Evolutionary conservation across 2,888 invertebrate genomes (phyloP).

Genomic region (Drosophila lacicola): DNA sequence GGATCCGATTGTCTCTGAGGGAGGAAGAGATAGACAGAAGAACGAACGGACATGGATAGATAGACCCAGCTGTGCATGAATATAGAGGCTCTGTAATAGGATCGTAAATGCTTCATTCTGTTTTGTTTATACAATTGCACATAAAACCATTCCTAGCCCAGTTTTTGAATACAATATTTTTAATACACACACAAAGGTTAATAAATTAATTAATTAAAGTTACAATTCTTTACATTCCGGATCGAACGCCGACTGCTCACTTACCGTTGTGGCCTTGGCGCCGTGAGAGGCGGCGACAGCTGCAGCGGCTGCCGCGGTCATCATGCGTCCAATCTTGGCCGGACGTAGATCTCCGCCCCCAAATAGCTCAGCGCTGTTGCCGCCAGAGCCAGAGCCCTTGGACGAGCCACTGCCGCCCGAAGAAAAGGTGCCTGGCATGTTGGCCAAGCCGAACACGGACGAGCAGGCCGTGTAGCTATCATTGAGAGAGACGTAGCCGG

Average conservation of each 20-base stretch:
- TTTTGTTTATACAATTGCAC: no score
- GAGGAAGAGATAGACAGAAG: no score
- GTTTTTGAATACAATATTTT: no score
- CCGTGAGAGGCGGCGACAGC: conserved; percentile 37
- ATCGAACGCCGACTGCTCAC: conserved; percentile 1
- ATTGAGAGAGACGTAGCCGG: conserved; percentile 72
- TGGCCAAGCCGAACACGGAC: conserved; percentile 61
- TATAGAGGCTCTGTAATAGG: no score
- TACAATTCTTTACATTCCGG: no score
- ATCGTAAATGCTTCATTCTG: no score
- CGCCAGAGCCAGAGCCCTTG: neutral
- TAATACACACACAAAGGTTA: no score
- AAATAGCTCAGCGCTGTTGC: conserved; percentile 4
- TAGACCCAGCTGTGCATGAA: no score
- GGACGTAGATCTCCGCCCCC: conserved; percentile 45
- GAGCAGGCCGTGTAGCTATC: conserved; percentile 69
- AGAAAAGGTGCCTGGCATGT: conserved; percentile 6
- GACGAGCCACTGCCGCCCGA: neutral
- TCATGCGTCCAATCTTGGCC: conserved; percentile 63
- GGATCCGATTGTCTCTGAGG: no score
- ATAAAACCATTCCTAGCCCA: no score
- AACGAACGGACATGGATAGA: no score
- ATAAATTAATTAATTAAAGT: no score
- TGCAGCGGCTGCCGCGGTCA: conserved; percentile 40
- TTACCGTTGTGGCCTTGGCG: conserved; percentile 64